Evolutionary conservation across 2,113 vertebrate species (phyloP), one percentile per base, ranked within the genome.

Genomic region (Nycticryphes semicollaris): DNA sequence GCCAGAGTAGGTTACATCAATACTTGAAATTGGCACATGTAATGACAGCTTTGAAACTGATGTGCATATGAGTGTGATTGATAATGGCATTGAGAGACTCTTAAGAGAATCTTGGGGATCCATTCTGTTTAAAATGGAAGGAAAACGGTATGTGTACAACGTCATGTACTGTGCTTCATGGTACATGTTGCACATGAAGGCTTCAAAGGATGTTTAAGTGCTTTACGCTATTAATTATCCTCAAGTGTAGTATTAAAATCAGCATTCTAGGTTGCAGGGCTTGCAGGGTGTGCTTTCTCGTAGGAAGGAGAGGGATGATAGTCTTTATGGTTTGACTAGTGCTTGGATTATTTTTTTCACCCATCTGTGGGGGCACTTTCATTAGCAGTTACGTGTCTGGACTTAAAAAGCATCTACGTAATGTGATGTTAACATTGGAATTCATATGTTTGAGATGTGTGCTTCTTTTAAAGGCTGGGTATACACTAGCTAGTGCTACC

Each of bases 21-120:
- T 87, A 74, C 54, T 62, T 56, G 74, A 74, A 82, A 92, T 12
- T 31, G 25, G 50, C 51, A 53, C 13, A 1, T 30, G 28, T 62
- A 76, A 89, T 81, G 80, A 60, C 80, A 87, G 70, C 41, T 95
- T 89, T 73, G 77, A 74, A 94, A 89, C 28, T 54, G 62, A 75
- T 68, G 78, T 7, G 3, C 20, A 6, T n/a, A 19, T 84, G 33
- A 91, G 37, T 0, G 0, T 78, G 91, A 83, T 62, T 86, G 93
- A 82, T 74, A 95, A 80, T 33, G 24, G 13, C n/a, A 31, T 2
- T 37, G 47, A 74, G 74, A 84, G 18, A 25, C 31, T 94, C 84
- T 85, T 39, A 87, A 87, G n/a, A 85, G 59, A 90, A 50, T 56
- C 47, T 50, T 64, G 39, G 67, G 87, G 60, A 79, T 80, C 80